A percentile compares a stretch with the other conserved stretches of the same genome.
Evolutionary conservation across 2,797 vertebrate species (phyloP).

Genomic region (Bradypodion pumilum): DNA sequence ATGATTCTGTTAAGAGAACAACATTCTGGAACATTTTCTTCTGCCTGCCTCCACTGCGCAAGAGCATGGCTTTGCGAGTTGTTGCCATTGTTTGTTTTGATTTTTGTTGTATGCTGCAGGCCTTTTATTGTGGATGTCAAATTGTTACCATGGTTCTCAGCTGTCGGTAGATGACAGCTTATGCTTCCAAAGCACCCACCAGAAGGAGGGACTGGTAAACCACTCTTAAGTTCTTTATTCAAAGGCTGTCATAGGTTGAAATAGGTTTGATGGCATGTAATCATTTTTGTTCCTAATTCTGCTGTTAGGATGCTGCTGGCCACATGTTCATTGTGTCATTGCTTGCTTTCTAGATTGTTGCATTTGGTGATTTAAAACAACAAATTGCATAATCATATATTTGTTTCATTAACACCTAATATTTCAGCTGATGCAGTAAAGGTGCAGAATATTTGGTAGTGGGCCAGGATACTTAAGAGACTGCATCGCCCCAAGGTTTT

Average conservation of each 20-base stretch:
- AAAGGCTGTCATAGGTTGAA: no score
- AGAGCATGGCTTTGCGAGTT: neutral
- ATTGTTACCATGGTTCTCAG: neutral
- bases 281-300: neutral
- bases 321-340: neutral
- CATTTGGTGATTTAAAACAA: neutral
- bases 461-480: no score
- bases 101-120: neutral
- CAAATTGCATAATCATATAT: neutral
- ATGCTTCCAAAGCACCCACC: no score
- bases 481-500: no score
- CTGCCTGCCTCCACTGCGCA: accelerated
- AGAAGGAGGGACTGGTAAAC: no score
- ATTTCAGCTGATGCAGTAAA: no score
- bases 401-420: no score
- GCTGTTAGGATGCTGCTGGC: neutral
- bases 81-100: neutral
- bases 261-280: no score
- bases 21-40: neutral
- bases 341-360: neutral
- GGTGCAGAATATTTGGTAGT: no score
- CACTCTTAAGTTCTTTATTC: no score
- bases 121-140: neutral
- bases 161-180: neutral
- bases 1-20: neutral